A percentile compares a stretch with the other conserved stretches of the same genome.
phyloP scores from a whole-genome alignment of 2,888 invertebrate species.

The Girardia tigrina region DNA sequence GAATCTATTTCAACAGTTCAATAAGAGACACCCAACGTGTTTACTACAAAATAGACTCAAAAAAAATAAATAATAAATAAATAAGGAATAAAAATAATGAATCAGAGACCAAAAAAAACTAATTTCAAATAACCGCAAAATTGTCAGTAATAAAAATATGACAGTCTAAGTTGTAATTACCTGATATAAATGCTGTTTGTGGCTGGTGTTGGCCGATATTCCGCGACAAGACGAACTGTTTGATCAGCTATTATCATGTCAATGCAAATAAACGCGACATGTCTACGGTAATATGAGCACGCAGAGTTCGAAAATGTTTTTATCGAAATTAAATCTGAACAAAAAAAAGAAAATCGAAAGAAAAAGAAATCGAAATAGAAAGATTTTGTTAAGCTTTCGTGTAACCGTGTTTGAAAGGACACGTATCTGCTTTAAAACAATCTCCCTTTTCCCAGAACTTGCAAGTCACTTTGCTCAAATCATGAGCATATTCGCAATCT shows the following conservation, averaged over 20 bases:
- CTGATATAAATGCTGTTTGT: too few relatives aligned
- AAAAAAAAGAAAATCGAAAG: background rate
- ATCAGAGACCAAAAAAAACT: background rate
- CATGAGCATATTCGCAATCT: slow-evolving; percentile 53
- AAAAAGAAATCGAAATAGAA: background rate
- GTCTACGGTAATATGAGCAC: too few relatives aligned
- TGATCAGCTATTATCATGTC: too few relatives aligned
- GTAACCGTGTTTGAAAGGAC: slow-evolving; percentile 44
- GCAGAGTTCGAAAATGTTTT: too few relatives aligned
- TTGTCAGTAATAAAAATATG: too few relatives aligned
- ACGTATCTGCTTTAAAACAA: slow-evolving; percentile 52
- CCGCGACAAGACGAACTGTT: too few relatives aligned
- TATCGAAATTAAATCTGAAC: background rate
- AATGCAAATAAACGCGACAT: too few relatives aligned
- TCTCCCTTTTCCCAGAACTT: slow-evolving; percentile 52
- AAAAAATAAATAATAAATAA: background rate
- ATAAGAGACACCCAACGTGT: background rate
- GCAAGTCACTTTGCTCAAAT: slow-evolving; percentile 52
- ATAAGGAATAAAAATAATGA: background rate
- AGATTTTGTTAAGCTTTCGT: background rate
- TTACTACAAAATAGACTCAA: background rate
- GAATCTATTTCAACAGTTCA: background rate
- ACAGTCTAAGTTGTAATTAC: too few relatives aligned
- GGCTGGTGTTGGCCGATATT: too few relatives aligned
- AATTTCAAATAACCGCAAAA: too few relatives aligned